Conservation (phyloP, 2,888 invertebrate species). For the Ennomos erosarius region DNA sequence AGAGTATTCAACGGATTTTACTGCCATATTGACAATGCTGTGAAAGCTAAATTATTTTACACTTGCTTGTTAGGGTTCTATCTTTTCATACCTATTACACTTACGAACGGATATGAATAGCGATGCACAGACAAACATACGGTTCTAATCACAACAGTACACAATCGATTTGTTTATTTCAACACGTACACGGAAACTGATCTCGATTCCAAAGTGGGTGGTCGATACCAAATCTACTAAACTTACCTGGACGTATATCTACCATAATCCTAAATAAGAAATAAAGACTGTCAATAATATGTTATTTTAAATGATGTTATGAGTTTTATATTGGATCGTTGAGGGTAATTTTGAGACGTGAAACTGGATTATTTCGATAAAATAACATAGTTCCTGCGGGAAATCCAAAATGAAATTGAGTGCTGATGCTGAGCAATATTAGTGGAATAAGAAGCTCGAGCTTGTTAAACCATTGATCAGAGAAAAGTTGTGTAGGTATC, state of each 20-base stretch:
- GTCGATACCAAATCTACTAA: slow-evolving; percentile 49
- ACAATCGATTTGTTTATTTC: slow-evolving; percentile 82
- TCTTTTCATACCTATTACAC: slow-evolving; percentile 17
- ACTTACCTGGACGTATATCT: slow-evolving; percentile 17
- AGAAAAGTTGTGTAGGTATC: too few species aligned
- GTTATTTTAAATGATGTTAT: neutral
- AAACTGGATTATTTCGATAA: slow-evolving; percentile 25
- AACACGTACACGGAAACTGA: slow-evolving; percentile 69
- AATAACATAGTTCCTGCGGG: neutral
- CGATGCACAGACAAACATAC: slow-evolving; percentile 69
- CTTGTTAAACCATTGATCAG: too few species aligned
- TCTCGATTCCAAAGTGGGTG: slow-evolving; percentile 72
- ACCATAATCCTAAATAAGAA: slow-evolving; percentile 29
- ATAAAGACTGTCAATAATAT: slow-evolving; percentile 7
- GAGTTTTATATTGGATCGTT: neutral
- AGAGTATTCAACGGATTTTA: too few species aligned
- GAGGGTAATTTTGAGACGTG: slow-evolving; percentile 4
- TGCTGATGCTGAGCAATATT: too few species aligned
- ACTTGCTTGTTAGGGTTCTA: neutral
- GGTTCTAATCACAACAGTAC: slow-evolving; percentile 77
- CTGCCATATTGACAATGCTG: too few species aligned
- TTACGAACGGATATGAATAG: slow-evolving; percentile 68
- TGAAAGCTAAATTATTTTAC: too few species aligned
- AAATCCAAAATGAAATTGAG: slow-evolving; percentile 9
- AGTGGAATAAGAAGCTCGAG: too few species aligned